These are phyloP conservation scores for Liparis tanakae DNA, from an alignment of 2,797 vertebrate species.

Conservation along the genomic window DNA sequence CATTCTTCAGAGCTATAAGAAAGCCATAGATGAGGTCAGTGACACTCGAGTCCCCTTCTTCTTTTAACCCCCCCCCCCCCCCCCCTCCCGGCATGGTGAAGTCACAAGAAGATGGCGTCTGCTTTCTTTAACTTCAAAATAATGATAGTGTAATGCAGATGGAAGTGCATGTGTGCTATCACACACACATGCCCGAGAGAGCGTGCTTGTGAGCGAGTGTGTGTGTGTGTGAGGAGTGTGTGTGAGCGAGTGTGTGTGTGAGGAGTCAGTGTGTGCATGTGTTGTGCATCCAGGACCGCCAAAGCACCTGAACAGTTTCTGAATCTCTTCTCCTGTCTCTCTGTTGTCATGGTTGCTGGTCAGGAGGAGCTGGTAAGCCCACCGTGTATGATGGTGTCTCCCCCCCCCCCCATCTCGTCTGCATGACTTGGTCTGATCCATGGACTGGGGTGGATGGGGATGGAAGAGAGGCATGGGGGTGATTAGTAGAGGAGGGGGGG, in stretches of 20 bases:
- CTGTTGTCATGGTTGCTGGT: constrained; percentile 66
- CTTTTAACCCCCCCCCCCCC: constrained; percentile 21
- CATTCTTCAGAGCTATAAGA: constrained; percentile 95
- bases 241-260: neutral
- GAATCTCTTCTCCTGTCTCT: constrained; percentile 72
- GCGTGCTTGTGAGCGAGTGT: constrained; percentile 28
- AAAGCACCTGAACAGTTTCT: constrained; percentile 63
- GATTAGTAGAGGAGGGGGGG: constrained; percentile 17
- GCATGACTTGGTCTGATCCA: constrained; percentile 73
- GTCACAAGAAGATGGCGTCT: constrained; percentile 32
- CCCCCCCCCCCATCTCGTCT: constrained; percentile 27
- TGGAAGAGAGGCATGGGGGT: constrained; percentile 63
- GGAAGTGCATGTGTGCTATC: constrained; percentile 58
- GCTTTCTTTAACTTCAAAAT: constrained; percentile 13
- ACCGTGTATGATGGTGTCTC: constrained; percentile 42
- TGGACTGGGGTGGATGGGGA: constrained; percentile 38
- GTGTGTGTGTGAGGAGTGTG: constrained; percentile 19
- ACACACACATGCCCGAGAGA: constrained; percentile 62
- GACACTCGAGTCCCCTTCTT: constrained; percentile 73
- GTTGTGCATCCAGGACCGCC: constrained; percentile 25
- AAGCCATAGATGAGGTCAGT: constrained; percentile 99
- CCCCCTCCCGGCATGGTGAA: constrained; percentile 66
- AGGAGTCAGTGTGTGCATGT: constrained; percentile 9
- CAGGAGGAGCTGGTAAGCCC: constrained; percentile 81
- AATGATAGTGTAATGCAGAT: neutral